Evolutionary conservation across 2,797 vertebrate genomes (phyloP), one percentile per base, ranked within the genome.

Genomic region (Phrynocephalus vlangalii): DNA sequence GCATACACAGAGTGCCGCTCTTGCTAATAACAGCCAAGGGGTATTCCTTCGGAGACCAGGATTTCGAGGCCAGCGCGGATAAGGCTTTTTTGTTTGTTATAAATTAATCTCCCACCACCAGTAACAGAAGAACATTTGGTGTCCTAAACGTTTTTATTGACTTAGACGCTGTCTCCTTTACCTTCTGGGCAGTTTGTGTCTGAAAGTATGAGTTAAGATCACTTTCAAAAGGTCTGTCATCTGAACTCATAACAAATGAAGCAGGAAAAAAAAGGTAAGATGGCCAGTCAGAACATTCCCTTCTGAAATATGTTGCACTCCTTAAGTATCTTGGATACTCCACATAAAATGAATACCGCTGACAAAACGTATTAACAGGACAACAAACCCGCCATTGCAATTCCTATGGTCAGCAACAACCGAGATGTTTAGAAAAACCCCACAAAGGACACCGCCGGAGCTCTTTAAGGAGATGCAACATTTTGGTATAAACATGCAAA

Each of bases 401-500:
- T 67, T 66, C 8, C 26, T 84, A 33, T 20, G 50, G n/a, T n/a
- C 15, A 76, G 15, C 66, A 2, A 18, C 24, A 72, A 72, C 24
- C 6, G 5, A n/a, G 24, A 1, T 30, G n/a, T n/a, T 71, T 33
- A 9, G 13, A 60, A 50, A 78, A 63, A 5, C 3, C 63, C 68
- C 44, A 10, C 24, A 87, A 80, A 44, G 75, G 81, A 18, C n/a
- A 88, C 48, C 67, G 90, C 79, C 82, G 84, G 8, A 13, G 91
- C 76, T 92, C 91, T 94, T 88, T 81, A 91, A 93, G 89, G 90
- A 87, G 81, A 50, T 16, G 78, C 33, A 18, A 77, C 82, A 88
- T 52, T 90, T 91, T 78, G 4, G 88, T 73, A 78, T 52, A 91
- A 79, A 90, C 92, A 93, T 94, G 94, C 94, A 95, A 95, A 95